Evolutionary conservation across 2,797 vertebrate species (phyloP).

Genomic region (Melanotaenia maccullochi): DNA sequence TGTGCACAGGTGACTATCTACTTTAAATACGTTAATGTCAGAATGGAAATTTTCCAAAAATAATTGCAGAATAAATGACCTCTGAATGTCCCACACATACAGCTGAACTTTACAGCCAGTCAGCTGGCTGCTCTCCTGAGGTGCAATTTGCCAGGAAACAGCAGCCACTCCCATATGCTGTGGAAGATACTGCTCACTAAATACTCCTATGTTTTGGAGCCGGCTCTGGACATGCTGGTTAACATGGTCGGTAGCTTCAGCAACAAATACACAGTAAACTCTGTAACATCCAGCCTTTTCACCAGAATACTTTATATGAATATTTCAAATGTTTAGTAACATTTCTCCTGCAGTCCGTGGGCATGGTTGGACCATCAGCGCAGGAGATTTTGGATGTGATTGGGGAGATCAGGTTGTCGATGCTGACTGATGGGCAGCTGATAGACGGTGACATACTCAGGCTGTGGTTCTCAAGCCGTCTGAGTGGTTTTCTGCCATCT

Average conservation of each 20-base stretch:
- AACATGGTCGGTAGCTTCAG: conserved; percentile 43
- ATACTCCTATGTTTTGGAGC: conserved; percentile 56
- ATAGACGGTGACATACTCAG: conserved; percentile 47
- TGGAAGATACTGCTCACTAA: conserved; percentile 79
- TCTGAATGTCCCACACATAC: conserved; percentile 32
- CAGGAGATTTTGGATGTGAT: conserved; percentile 71
- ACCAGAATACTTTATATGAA: too few relatives aligned
- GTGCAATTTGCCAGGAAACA: conserved; percentile 71
- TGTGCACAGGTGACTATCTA: conserved; percentile 71
- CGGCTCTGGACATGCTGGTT: conserved; percentile 70
- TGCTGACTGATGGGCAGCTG: conserved; percentile 70
- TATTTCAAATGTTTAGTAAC: neutral
- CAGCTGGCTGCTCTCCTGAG: conserved; percentile 73
- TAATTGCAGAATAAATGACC: neutral
- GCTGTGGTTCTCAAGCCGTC: conserved; percentile 66
- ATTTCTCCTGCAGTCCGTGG: conserved; percentile 49
- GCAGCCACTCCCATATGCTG: conserved; percentile 57
- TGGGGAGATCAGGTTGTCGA: conserved; percentile 66
- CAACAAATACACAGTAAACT: neutral
- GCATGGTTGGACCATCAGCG: conserved; percentile 32
- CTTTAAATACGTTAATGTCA: neutral
- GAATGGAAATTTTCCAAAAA: neutral
- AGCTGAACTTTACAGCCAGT: conserved; percentile 67
- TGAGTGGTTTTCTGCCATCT: conserved; percentile 64
- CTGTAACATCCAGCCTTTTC: neutral